phyloP scores from a whole-genome alignment of 2,113 vertebrate species.

The Cryptotis parvus region DNA sequence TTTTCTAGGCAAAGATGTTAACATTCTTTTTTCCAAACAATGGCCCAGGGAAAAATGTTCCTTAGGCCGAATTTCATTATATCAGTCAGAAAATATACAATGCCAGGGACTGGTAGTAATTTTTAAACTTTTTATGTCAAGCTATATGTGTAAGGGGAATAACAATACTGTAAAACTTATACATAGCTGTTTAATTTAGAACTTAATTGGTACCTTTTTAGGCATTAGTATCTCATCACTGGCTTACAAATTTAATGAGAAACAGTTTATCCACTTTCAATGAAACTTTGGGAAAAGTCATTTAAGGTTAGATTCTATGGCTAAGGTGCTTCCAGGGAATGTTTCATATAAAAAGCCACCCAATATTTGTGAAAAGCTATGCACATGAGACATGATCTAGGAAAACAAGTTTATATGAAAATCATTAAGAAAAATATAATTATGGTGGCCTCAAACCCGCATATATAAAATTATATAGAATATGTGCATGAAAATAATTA shows the following conservation, averaged over 20 bases:
- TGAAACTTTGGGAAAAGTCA: background rate
- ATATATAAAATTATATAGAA: background rate
- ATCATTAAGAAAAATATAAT: background rate
- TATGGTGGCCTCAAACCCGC: background rate
- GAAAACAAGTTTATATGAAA: background rate
- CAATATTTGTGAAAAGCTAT: background rate
- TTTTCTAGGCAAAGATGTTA: background rate
- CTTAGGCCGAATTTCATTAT: conserved; percentile 22
- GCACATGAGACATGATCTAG: background rate
- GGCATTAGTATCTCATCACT: conserved; percentile 26
- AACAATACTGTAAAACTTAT: background rate
- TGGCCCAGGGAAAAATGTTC: conserved; percentile 30
- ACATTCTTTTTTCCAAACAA: conserved; percentile 44
- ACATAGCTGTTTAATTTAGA: background rate
- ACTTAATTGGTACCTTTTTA: background rate
- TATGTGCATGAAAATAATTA: background rate
- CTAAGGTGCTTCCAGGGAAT: background rate
- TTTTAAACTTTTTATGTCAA: conserved; percentile 18
- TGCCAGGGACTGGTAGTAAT: background rate
- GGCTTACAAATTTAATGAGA: conserved; percentile 27
- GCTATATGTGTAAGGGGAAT: conserved; percentile 13
- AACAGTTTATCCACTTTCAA: conserved; percentile 24
- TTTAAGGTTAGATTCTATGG: background rate
- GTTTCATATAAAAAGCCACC: background rate
- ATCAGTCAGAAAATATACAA: background rate